Evolutionary conservation across 2,888 invertebrate species (phyloP).

Genomic region (Ormyrus thymus): DNA sequence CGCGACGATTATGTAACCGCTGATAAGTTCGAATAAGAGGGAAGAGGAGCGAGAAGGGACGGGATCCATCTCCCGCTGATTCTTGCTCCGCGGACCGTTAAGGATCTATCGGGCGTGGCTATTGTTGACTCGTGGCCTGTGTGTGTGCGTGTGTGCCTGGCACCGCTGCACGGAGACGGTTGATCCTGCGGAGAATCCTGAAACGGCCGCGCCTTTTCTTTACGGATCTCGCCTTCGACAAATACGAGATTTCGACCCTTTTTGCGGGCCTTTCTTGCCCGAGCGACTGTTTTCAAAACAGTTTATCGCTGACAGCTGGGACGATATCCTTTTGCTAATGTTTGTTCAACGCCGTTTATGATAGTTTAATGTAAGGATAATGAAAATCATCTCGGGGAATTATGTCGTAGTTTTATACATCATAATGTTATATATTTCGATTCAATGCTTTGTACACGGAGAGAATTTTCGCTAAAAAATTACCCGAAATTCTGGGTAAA

Average conservation of each 20-base stretch:
- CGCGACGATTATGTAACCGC: conserved; percentile 45
- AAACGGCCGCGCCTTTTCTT: conserved; percentile 50
- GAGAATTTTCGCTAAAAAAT: too few relatives aligned
- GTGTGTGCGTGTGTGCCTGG: not conserved
- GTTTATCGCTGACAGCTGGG: conserved; percentile 26
- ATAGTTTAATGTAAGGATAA: too few relatives aligned
- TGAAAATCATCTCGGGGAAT: too few relatives aligned
- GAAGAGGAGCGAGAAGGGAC: conserved; percentile 3
- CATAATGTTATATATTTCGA: too few relatives aligned
- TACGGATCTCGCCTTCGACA: conserved; percentile 49
- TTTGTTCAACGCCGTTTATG: not conserved
- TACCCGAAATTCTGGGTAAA: too few relatives aligned
- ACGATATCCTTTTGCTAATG: not conserved
- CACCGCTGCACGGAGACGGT: not conserved
- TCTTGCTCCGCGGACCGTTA: conserved; percentile 42
- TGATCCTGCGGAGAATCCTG: conserved; percentile 34
- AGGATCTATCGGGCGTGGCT: conserved; percentile 16
- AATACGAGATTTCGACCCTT: conserved; percentile 31
- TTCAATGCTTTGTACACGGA: too few relatives aligned
- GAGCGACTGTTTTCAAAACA: conserved; percentile 26
- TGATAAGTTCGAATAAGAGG: conserved; percentile 36
- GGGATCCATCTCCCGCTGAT: conserved; percentile 22
- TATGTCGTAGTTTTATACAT: too few relatives aligned
- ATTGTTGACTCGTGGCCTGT: conserved; percentile 24
- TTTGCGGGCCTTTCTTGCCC: not conserved